Evolutionary conservation across 1,140 invertebrate genomes (phyloP), one percentile per base, ranked within the genome.

Genomic region (Glomeris maerens): DNA sequence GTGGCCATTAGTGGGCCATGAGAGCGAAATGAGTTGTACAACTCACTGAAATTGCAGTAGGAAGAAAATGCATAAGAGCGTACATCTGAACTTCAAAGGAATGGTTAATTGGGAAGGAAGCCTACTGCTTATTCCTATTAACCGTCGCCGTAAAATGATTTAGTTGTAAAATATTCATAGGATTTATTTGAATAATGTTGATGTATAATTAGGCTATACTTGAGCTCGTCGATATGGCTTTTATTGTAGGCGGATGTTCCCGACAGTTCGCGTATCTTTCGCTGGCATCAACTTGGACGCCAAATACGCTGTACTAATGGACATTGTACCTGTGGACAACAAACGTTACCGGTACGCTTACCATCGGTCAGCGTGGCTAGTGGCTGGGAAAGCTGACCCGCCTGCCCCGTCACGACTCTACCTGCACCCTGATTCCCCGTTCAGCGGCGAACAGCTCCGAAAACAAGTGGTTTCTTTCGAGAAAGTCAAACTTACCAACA

Each of bases 351-450:
- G 79, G 25, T 81, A 81, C 65, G 77, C 78, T 28, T 81, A 81
- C 62, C 78, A 80, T 60, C 69, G 78, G 49, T 79, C 77, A 2
- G 73, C 74, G 2, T 81, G 78, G 78, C 61, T 80, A 39, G 74
- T 78, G 27, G 78, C 79, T 3, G 78, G 78, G n/a, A 81, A 81
- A 58, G 78, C 79, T 2, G 78, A 80, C 76, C 92, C 93, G 47
- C 90, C 88, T 31, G 88, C 93, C 10, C 90, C 90, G 27, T 80
- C 83, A 42, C 74, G 93, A 50, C 79, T 97, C 55, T 97, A 96
- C 72, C 77, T 89, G 42, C 95, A 98, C 74, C 94, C 94, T 3
- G 95, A 98, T 69, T 92, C 89, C 45, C 94, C 95, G 40, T 97
- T 91, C 72, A 88, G 83, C 53, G 92, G 90, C 29, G 92, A 98